A percentile compares a stretch with the other conserved stretches of the same genome.
These are phyloP conservation scores for Aix galericulata DNA, from an alignment of 2,113 vertebrate species.

Conservation along the genomic window DNA sequence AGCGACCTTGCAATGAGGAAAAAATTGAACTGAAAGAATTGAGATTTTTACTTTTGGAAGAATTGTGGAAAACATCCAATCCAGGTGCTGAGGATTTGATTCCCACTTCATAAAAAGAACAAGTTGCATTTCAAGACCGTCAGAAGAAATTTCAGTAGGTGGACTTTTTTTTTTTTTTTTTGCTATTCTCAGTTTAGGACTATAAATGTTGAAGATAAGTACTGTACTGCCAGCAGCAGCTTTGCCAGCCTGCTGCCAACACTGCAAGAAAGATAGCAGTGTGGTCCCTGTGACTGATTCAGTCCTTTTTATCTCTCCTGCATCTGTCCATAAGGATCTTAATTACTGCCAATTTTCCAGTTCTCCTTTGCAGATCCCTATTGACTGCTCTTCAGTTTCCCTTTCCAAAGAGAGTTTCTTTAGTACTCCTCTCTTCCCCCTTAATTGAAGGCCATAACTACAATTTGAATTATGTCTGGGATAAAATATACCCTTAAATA, in stretches of 20 bases:
- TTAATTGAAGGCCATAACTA: rapidly evolving
- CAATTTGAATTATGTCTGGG: background rate
- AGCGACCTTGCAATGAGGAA: background rate
- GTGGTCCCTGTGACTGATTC: background rate
- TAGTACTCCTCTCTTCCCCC: background rate
- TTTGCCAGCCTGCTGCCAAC: background rate
- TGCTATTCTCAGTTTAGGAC: background rate
- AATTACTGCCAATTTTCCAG: background rate
- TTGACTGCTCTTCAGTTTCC: background rate
- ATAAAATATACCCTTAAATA: background rate
- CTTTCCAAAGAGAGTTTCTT: background rate
- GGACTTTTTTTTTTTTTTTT: background rate
- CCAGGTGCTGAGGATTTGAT: background rate
- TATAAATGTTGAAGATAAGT: background rate
- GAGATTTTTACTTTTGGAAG: background rate
- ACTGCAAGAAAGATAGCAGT: background rate
- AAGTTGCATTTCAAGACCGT: background rate
- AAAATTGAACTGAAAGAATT: background rate
- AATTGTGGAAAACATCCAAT: background rate
- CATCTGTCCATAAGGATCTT: background rate
- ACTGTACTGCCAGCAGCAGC: background rate
- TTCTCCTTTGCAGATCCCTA: background rate
- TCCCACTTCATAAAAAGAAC: background rate
- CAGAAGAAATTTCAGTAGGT: background rate
- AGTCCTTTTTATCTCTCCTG: background rate